These are phyloP conservation scores for Macaria liturata DNA, from an alignment of 2,888 invertebrate species.

Conservation along the genomic window DNA sequence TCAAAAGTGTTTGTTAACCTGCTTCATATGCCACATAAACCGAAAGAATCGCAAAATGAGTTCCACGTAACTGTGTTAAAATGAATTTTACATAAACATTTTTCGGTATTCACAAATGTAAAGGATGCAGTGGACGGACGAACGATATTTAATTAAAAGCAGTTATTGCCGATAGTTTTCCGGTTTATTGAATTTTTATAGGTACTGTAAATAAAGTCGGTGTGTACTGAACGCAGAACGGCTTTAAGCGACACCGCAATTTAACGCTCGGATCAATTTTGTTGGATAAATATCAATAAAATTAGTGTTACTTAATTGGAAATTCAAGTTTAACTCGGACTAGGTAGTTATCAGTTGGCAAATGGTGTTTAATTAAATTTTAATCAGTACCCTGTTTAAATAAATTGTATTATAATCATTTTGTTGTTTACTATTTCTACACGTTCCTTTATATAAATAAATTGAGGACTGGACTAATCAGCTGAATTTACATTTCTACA, in stretches of 20 bases:
- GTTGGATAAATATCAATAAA: conserved; percentile 39
- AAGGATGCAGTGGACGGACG: conserved; percentile 29
- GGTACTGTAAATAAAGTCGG: conserved; percentile 65
- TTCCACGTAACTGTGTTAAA: conserved; percentile 2
- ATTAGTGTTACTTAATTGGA: conserved; percentile 43
- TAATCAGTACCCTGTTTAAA: no score
- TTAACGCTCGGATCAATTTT: conserved; percentile 34
- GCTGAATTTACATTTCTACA: no score
- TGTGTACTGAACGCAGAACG: conserved; percentile 51
- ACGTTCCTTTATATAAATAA: no score
- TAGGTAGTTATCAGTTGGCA: no score
- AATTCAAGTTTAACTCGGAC: conserved; percentile 2
- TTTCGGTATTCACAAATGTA: conserved; percentile 20
- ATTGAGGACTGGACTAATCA: no score
- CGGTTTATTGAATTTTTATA: conserved; percentile 74
- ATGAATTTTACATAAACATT: conserved; percentile 18
- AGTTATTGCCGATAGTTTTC: conserved; percentile 72
- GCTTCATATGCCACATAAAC: conserved; percentile 6
- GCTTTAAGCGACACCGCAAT: conserved; percentile 42
- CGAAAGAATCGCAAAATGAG: conserved; percentile 14
- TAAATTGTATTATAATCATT: no score
- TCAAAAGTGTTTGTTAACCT: conserved; percentile 8
- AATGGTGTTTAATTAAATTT: no score
- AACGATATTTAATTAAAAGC: conserved; percentile 70
- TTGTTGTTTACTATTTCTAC: no score